Base-by-base conservation (phyloP, 1,140 invertebrate species). In the Ceratina australensis region DNA sequence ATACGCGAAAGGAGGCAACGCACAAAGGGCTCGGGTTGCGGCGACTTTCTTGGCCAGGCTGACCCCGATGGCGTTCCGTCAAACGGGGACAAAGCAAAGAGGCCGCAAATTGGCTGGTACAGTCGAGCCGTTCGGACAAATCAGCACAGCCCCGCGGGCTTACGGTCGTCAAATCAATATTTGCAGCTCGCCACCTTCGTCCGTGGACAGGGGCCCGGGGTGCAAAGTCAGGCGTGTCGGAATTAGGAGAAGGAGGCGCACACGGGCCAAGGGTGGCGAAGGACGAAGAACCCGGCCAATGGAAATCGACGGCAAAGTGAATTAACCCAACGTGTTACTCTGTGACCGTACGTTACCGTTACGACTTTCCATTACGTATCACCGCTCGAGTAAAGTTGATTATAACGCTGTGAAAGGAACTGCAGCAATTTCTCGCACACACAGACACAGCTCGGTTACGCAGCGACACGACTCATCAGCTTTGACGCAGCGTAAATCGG, bases 81-180 rank as follows among this genome's bases (percentile, higher is more conserved):
- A 67, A 79, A 77, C 42, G 64, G 26, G 84, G 59, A 82, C 69
- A 80, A 82, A 77, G 74, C 80, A 82, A 80, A 80, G 77, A 77
- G 65, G 65, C 83, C 77, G 65, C 72, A 85, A 86, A 85, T 86
- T 85, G 83, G 79, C 82, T 79, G 65, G 66, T 66, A 74, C 72
- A 69, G 49, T 60, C 28, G 65, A 54, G 84, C 57, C 65, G 74
- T 83, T 83, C 76, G 78, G 66, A 73, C 59, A 85, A 87, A 87
- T 87, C 86, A 83, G 78, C 57, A 81, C n/a, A 16, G 52, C 10
- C 33, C 68, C 64, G 79, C 68, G 69, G 72, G 78, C 76, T 85
- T 86, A 83, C 72, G 84, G 80, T 86, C 79, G 79, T 80, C 85
- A 78, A 87, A 88, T 88, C 86, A 88, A 88, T 88, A 88, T 88